A percentile compares a stretch with the other conserved stretches of the same genome.
These are phyloP conservation scores for Orius laevigatus DNA, from an alignment of 1,140 invertebrate genomes.

Conservation along the genomic window DNA sequence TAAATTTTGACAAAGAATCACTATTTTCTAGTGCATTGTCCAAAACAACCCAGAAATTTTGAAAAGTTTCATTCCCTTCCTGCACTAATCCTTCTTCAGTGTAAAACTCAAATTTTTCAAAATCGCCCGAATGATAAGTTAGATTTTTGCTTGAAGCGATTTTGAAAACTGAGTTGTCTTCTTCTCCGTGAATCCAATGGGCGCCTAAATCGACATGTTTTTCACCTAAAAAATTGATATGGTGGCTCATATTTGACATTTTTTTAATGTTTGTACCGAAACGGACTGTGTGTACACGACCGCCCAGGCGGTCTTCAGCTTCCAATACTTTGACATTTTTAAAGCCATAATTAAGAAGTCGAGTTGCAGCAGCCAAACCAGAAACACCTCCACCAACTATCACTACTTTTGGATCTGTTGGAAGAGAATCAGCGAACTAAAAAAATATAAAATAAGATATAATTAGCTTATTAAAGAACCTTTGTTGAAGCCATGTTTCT, in stretches of 20 bases:
- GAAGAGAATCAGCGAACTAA: neutral
- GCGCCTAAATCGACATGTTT: slow-evolving; percentile 61
- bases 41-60: too few relatives aligned
- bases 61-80: too few relatives aligned
- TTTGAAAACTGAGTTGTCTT: slow-evolving; percentile 48
- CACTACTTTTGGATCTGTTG: slow-evolving; percentile 21
- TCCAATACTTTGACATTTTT: slow-evolving; percentile 42
- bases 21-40: too few relatives aligned
- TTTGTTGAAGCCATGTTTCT: too few relatives aligned
- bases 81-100: slow-evolving; percentile 24
- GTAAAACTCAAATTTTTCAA: slow-evolving; percentile 21
- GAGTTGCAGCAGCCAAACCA: slow-evolving; percentile 38
- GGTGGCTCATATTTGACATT: neutral
- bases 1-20: too few relatives aligned
- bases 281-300: slow-evolving; percentile 37
- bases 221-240: slow-evolving; percentile 24
- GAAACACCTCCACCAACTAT: slow-evolving; percentile 40
- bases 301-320: slow-evolving; percentile 52
- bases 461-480: neutral
- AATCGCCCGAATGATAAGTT: slow-evolving; percentile 16
- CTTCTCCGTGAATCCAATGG: slow-evolving; percentile 70
- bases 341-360: slow-evolving; percentile 34
- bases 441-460: neutral
- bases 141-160: slow-evolving; percentile 36
- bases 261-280: slow-evolving; percentile 18